Percentiles rank a stretch among this genome's conserved stretches.
These are phyloP conservation scores for Entomobrya proxima DNA, from an alignment of 2,888 invertebrate genomes.

Conservation along the genomic window DNA sequence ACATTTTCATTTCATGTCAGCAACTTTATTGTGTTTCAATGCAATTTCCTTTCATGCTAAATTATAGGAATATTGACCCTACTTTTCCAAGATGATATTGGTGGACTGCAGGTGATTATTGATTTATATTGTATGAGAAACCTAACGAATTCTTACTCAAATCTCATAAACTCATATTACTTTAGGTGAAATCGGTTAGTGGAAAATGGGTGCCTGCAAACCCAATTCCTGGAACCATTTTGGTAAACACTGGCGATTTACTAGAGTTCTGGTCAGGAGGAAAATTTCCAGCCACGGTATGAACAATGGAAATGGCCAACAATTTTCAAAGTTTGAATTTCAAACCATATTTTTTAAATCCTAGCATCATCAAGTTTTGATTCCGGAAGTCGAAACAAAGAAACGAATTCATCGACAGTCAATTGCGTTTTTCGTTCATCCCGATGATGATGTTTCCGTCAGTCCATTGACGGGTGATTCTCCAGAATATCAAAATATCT, in stretches of 20 bases:
- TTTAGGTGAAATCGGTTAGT: constrained; percentile 83
- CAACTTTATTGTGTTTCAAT: neutral
- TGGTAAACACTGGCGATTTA: constrained; percentile 87
- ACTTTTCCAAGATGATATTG: constrained; percentile 83
- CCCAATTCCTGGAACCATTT: constrained; percentile 86
- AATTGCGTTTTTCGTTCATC: constrained; percentile 76
- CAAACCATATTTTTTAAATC: neutral
- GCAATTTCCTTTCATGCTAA: neutral
- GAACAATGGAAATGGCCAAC: neutral
- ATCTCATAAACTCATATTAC: neutral
- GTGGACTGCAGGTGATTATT: constrained; percentile 82
- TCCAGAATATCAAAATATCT: constrained; percentile 38
- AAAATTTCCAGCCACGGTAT: constrained; percentile 84
- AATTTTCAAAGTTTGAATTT: neutral
- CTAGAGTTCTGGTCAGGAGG: constrained; percentile 86
- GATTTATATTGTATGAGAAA: neutral
- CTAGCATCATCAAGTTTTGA: constrained; percentile 76
- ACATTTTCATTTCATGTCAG: neutral
- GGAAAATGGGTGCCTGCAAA: constrained; percentile 86
- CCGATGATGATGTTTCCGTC: constrained; percentile 75
- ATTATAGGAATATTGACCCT: neutral
- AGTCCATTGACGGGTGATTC: constrained; percentile 69
- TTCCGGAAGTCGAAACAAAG: constrained; percentile 75
- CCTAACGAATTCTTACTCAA: neutral
- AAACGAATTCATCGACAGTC: constrained; percentile 75